A percentile compares a stretch with the other conserved stretches of the same genome.
These are phyloP conservation scores for Synodontis membranacea DNA, from an alignment of 2,113 vertebrate species.

Conservation along the genomic window DNA sequence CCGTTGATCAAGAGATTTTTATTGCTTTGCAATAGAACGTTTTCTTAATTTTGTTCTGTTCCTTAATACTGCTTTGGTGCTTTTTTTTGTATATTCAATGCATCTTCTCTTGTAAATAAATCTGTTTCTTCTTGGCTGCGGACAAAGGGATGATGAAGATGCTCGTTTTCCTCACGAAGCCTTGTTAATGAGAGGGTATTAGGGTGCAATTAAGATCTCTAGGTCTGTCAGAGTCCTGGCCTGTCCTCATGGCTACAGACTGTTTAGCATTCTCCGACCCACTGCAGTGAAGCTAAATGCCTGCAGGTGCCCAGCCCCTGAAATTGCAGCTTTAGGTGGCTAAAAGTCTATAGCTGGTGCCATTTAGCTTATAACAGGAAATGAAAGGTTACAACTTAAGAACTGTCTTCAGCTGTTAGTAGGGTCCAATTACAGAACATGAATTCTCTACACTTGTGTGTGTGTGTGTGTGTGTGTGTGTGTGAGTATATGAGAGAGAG, in stretches of 20 bases:
- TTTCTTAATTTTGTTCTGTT: neutral
- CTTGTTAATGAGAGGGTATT: conserved; percentile 52
- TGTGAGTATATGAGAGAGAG: neutral
- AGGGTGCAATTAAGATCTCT: conserved; percentile 55
- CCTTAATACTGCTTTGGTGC: neutral
- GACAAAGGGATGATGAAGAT: conserved; percentile 18
- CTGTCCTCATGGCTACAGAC: conserved; percentile 46
- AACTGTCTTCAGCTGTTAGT: conserved; percentile 47
- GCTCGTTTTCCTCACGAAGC: conserved; percentile 49
- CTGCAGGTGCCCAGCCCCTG: conserved; percentile 70
- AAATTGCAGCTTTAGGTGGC: conserved; percentile 71
- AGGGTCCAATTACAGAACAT: conserved; percentile 47
- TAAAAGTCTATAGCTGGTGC: conserved; percentile 65
- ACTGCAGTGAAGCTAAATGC: conserved; percentile 68
- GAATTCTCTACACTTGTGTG: neutral
- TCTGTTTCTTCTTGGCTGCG: neutral
- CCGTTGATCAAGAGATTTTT: neutral
- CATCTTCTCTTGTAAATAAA: neutral
- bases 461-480: neutral
- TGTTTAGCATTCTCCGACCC: conserved; percentile 54
- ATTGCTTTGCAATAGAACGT: neutral
- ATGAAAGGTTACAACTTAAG: conserved; percentile 67
- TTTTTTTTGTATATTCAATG: neutral
- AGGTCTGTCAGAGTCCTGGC: conserved; percentile 50
- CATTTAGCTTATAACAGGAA: conserved; percentile 68